Conservation (phyloP, 2,113 vertebrate genomes). For the Pseudorectes ferrugineus region DNA sequence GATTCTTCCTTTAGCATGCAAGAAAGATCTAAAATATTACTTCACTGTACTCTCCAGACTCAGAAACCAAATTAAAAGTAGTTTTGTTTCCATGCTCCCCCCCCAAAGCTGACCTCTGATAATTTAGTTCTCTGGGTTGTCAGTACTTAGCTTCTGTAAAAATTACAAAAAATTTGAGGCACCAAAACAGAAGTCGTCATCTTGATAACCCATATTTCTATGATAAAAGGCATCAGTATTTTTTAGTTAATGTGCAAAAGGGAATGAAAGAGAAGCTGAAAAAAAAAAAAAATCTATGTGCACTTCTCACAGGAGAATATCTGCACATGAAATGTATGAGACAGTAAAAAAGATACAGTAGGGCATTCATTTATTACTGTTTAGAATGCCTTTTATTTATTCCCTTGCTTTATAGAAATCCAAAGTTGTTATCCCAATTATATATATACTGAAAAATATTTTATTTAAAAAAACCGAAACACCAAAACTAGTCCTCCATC, state of each 20-base stretch:
- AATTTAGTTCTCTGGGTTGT: background rate
- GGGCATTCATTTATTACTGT: background rate
- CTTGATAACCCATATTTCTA: background rate
- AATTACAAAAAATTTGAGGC: background rate
- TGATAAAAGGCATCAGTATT: background rate
- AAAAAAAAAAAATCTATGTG: background rate
- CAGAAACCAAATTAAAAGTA: background rate
- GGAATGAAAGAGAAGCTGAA: background rate
- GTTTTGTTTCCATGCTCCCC: background rate
- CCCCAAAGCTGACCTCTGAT: background rate
- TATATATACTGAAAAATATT: background rate
- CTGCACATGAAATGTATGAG: background rate
- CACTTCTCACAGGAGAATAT: background rate
- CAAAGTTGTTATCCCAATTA: background rate
- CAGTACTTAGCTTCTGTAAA: background rate
- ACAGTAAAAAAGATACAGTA: background rate
- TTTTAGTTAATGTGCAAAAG: background rate
- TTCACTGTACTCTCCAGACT: background rate
- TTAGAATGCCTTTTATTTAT: background rate
- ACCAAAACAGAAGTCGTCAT: background rate
- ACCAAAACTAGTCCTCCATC: fast-evolving
- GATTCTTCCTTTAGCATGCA: background rate
- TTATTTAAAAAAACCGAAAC: background rate
- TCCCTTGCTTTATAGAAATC: background rate
- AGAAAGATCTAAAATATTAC: background rate